Percentiles rank a stretch among this genome's conserved stretches.
These are phyloP conservation scores for Erpornis zantholeuca DNA, from an alignment of 2,113 vertebrate genomes.

Conservation along the genomic window DNA sequence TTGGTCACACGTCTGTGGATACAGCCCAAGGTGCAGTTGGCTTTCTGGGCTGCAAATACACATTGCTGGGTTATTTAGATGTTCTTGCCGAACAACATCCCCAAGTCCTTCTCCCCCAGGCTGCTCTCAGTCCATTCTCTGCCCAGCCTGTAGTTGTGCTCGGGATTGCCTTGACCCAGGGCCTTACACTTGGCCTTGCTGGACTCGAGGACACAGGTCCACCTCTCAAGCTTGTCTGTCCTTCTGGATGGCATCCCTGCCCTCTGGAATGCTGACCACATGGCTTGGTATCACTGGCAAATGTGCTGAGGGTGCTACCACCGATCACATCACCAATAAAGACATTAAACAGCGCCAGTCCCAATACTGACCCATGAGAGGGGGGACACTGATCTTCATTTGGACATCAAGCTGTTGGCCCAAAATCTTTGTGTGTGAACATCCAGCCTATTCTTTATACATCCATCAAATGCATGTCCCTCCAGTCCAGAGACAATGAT, in stretches of 20 bases:
- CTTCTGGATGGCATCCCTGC: not conserved
- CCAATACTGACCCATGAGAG: not conserved
- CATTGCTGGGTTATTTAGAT: not conserved
- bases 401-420: not conserved
- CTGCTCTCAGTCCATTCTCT: not conserved
- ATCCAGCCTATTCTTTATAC: not conserved
- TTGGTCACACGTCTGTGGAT: not conserved
- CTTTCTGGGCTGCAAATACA: not conserved
- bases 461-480: not conserved
- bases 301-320: not conserved
- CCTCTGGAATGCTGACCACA: not conserved
- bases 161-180: accelerated
- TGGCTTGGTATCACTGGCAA: not conserved
- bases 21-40: not conserved
- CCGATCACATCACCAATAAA: not conserved
- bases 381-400: not conserved
- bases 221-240: not conserved
- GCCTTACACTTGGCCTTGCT: not conserved
- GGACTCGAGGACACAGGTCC: not conserved
- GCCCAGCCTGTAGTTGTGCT: not conserved
- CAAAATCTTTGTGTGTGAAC: not conserved
- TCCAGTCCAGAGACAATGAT: not conserved
- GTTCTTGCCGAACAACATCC: not conserved
- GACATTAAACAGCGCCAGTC: not conserved
- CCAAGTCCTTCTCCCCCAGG: not conserved